Conservation (phyloP, 2,797 vertebrate species). For the Falco biarmicus region DNA sequence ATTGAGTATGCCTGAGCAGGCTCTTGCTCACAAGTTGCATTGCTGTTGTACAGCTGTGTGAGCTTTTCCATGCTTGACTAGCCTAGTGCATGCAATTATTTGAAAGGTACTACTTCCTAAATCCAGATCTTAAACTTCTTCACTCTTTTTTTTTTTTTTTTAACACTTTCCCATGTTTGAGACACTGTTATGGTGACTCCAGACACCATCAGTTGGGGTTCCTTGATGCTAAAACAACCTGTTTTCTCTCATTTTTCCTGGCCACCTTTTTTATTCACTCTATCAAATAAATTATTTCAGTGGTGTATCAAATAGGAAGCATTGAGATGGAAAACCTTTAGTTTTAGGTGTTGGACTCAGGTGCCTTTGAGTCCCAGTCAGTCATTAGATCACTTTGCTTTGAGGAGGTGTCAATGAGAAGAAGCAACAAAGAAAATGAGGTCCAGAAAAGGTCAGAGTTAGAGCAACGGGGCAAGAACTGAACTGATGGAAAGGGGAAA, state of each 20-base stretch:
- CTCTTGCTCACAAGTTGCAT: not conserved
- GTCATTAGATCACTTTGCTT: not conserved
- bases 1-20: not conserved
- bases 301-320: not conserved
- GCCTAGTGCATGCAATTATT: accelerated
- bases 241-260: not conserved
- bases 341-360: not conserved
- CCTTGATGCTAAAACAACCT: not conserved
- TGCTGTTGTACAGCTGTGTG: not conserved
- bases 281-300: not conserved
- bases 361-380: not conserved
- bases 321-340: not conserved
- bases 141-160: not conserved
- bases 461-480: not conserved
- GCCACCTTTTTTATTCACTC: not conserved
- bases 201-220: not conserved
- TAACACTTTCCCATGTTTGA: not conserved
- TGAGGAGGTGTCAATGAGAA: not conserved
- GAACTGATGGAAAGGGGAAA: not conserved
- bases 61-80: not conserved
- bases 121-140: not conserved
- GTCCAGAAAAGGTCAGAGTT: not conserved
- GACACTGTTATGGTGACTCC: not conserved
- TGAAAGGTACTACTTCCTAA: not conserved
- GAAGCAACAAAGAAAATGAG: not conserved